These are phyloP conservation scores for Natator depressus DNA, from an alignment of 2,113 vertebrate species.

Conservation along the genomic window DNA sequence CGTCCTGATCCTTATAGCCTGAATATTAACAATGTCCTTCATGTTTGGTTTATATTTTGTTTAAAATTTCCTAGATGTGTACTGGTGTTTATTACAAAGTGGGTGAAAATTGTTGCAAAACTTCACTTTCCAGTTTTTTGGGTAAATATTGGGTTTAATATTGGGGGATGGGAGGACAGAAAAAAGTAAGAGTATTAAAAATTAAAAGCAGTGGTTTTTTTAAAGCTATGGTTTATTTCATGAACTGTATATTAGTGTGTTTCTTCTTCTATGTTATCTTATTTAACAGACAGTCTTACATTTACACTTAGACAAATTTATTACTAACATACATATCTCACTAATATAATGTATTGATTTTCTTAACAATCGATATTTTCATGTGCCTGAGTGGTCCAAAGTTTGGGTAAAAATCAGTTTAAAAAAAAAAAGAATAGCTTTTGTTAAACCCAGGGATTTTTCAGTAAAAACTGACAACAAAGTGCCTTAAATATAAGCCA, in stretches of 20 bases:
- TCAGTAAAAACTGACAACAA: neutral
- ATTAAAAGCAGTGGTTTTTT: neutral
- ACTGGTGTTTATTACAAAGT: neutral
- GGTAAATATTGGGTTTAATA: neutral
- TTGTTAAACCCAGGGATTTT: neutral
- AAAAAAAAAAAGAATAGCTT: neutral
- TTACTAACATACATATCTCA: too few species aligned
- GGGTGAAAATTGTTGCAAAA: neutral
- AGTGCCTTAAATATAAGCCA: slow-evolving; percentile 22
- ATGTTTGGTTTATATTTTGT: neutral
- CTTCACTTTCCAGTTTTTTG: neutral
- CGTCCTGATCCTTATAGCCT: neutral
- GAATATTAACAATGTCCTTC: neutral
- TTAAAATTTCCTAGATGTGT: neutral
- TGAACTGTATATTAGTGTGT: neutral
- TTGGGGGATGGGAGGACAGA: neutral
- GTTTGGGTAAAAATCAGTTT: neutral
- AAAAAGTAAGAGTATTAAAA: neutral
- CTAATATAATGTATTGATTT: neutral
- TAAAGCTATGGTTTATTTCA: neutral
- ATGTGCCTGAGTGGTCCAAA: neutral
- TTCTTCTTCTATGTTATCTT: too few species aligned
- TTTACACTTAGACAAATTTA: neutral
- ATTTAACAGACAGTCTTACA: too few species aligned
- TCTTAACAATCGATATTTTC: neutral